Evolutionary conservation across 2,888 invertebrate species (phyloP).

Genomic region (Ennomos erosarius): DNA sequence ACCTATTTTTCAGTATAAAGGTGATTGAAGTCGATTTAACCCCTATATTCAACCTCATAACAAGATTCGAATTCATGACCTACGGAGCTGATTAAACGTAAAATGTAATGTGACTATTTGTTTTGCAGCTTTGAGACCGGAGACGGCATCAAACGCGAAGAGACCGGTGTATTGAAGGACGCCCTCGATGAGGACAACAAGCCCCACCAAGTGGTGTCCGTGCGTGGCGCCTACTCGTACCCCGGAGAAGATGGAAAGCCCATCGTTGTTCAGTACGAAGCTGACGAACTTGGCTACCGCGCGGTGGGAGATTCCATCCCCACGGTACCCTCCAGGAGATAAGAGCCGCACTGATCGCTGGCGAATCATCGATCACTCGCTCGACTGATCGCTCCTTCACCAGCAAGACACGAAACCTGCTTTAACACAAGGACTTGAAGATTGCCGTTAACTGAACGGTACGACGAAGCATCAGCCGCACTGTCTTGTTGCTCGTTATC

Average conservation of each 20-base stretch:
- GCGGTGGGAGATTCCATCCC: slow-evolving; percentile 87
- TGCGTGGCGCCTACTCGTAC: slow-evolving; percentile 86
- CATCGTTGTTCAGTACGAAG: slow-evolving; percentile 80
- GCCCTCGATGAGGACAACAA: slow-evolving; percentile 84
- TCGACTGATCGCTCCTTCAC: slow-evolving; percentile 23
- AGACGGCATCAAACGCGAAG: slow-evolving; percentile 82
- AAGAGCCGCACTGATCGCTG: slow-evolving; percentile 27
- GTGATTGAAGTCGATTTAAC: too few species aligned
- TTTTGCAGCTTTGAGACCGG: slow-evolving; percentile 74
- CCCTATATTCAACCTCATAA: too few species aligned
- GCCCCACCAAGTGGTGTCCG: slow-evolving; percentile 80
- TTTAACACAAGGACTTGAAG: background rate
- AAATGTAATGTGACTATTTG: background rate
- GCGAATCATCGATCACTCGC: slow-evolving; percentile 35
- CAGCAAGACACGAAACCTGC: background rate
- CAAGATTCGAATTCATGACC: too few species aligned
- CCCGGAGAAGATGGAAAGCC: slow-evolving; percentile 81
- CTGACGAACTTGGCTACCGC: slow-evolving; percentile 87
- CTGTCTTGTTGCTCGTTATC: slow-evolving; percentile 37
- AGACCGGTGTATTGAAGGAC: slow-evolving; percentile 72
- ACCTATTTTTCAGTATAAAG: too few species aligned
- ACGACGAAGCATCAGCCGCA: background rate
- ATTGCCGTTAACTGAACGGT: background rate
- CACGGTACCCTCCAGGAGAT: slow-evolving; percentile 56
- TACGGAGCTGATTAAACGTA: background rate